These are phyloP conservation scores for Cyphomyrmex costatus DNA, from an alignment of 1,140 invertebrate species.

Conservation along the genomic window DNA sequence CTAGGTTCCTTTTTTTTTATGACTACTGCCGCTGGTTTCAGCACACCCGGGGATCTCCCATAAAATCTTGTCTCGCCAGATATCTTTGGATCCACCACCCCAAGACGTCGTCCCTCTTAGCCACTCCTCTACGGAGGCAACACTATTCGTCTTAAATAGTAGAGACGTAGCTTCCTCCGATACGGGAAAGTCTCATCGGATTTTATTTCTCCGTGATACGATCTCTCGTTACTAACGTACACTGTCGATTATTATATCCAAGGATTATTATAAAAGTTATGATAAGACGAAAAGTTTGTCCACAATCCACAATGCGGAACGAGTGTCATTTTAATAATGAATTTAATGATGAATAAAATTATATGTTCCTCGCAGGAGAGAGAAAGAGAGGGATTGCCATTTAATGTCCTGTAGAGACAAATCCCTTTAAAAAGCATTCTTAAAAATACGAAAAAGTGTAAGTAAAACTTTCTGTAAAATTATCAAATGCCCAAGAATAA, in stretches of 20 bases:
- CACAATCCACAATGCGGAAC: background rate
- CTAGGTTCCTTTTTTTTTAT: conserved; percentile 81
- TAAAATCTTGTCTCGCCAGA: conserved; percentile 77
- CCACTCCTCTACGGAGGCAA: conserved; percentile 37
- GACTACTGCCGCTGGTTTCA: conserved; percentile 75
- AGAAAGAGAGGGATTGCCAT: no score
- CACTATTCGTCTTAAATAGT: conserved; percentile 48
- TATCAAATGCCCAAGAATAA: no score
- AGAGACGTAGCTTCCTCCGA: conserved; percentile 17
- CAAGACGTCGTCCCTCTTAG: conserved; percentile 52
- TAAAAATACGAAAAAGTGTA: no score
- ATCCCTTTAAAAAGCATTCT: no score
- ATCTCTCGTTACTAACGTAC: conserved; percentile 12
- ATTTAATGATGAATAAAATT: background rate
- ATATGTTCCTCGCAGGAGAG: background rate
- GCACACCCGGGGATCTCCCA: conserved; percentile 73
- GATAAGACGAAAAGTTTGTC: background rate
- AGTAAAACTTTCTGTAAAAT: no score
- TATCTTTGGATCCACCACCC: conserved; percentile 38
- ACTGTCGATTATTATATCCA: conserved; percentile 32
- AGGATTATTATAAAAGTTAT: background rate
- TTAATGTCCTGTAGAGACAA: no score
- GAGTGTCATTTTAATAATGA: background rate
- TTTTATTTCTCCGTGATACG: conserved; percentile 54
- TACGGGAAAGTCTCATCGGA: conserved; percentile 6